Evolutionary conservation across 2,797 vertebrate genomes (phyloP).

Genomic region (Poeciliopsis paucimaculata): DNA sequence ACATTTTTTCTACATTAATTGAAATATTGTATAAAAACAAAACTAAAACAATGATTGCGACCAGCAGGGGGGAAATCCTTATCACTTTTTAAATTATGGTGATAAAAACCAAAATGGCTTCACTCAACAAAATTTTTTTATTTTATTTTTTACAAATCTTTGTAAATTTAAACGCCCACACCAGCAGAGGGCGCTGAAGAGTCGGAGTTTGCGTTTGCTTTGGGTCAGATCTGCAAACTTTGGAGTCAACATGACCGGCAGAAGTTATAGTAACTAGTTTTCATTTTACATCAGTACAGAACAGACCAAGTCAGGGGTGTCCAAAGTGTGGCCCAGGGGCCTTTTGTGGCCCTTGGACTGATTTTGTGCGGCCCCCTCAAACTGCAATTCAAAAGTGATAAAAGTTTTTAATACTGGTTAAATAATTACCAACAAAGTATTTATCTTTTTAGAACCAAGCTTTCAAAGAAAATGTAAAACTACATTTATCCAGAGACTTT

Average conservation of each 20-base stretch:
- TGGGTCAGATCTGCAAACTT: background rate
- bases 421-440: too few relatives aligned
- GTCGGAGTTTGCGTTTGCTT: background rate
- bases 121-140: too few relatives aligned
- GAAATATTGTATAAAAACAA: background rate
- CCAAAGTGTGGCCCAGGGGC: too few relatives aligned
- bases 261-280: background rate
- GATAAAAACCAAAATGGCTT: background rate
- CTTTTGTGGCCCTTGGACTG: too few relatives aligned
- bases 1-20: background rate
- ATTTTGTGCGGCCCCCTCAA: too few relatives aligned
- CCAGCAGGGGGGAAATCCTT: background rate
- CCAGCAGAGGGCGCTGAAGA: background rate
- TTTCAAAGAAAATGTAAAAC: too few relatives aligned
- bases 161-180: background rate
- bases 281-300: background rate
- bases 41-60: background rate
- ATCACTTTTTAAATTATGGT: background rate
- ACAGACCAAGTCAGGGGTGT: background rate
- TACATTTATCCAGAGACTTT: too few relatives aligned
- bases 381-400: too few relatives aligned
- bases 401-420: too few relatives aligned
- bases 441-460: too few relatives aligned
- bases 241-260: background rate
- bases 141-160: background rate